A percentile compares a stretch with the other conserved stretches of the same genome.
phyloP scores from a whole-genome alignment of 2,113 vertebrate species.

The Corythoichthys haematopterus region DNA sequence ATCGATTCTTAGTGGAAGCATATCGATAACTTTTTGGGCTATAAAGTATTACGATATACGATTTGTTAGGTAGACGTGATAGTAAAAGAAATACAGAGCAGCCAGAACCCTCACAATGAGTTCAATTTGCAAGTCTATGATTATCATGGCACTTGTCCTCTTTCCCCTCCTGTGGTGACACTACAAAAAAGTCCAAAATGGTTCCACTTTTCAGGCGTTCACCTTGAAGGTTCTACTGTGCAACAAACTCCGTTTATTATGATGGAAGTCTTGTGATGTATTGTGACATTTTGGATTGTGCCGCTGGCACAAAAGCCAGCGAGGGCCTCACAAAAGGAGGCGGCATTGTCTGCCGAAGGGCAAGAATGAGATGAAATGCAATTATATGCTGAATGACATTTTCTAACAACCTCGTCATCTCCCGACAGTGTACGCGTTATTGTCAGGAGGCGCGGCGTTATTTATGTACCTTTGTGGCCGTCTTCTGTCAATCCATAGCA shows the following conservation, averaged over 20 bases:
- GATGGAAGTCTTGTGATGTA: conserved; percentile 1
- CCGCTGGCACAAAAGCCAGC: neutral
- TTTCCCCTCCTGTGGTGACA: neutral
- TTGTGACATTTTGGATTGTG: conserved; percentile 8
- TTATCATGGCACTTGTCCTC: neutral
- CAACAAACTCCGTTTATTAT: neutral
- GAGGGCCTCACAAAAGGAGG: neutral
- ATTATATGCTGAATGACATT: neutral
- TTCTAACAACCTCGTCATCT: conserved; percentile 19
- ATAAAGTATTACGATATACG: no score
- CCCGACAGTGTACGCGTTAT: conserved; percentile 11
- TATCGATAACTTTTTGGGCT: no score
- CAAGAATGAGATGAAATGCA: neutral
- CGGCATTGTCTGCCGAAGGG: neutral
- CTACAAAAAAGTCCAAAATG: neutral
- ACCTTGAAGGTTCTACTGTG: neutral
- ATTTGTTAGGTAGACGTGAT: no score
- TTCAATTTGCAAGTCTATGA: neutral
- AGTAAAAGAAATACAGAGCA: no score
- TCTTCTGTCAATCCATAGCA: conserved; percentile 39
- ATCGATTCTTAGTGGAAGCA: no score
- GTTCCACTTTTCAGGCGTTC: neutral
- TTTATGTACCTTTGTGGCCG: conserved; percentile 27
- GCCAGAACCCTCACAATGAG: no score
- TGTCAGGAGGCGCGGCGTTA: neutral